Base-by-base conservation (phyloP, 2,888 invertebrate species). In the Frankliniella fusca region DNA sequence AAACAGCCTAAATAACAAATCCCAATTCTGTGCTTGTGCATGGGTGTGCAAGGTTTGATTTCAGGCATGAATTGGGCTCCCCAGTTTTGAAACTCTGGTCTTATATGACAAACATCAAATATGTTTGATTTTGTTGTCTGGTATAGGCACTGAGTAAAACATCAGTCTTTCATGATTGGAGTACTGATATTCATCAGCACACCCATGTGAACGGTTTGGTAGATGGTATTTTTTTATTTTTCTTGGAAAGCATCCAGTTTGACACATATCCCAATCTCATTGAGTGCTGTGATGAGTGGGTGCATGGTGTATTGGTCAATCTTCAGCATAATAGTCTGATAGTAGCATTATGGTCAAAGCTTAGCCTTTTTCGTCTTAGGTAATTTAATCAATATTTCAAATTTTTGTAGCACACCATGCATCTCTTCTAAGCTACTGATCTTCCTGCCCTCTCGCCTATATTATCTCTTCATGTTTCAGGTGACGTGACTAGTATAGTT, bases 401-500 rank as follows among this genome's bases (percentile, higher is more conserved):
- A 76, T 76, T 76, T 27, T 76, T 76, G 70, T 76, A 76, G 70
- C 61, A 76, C 70, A 76, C 70, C 70, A 23, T 76, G 70, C 27
- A 27, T 27, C 70, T 76, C 23, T 23, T 23, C 27, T 12, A 76
- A 38, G 20, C 70, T 27, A 76, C 70, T 76, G 27, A 27, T 23
- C 70, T 76, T 76, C 70, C 70, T 76, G 70, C 70, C 70, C 70
- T 76, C 70, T 76, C 70, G 27, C 70, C 27, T 76, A 27, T 76
- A 76, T 76, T 76, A 76, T 76, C 27, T 76, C 70, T 76, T 76
- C 70, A 76, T 76, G 27, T 76, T 76, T 76, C 70, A 76, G 70
- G 70, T 76, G 70, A 76, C 27, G 70, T 76, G 70, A 76, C 27
- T 76, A 76, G 70, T 76, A 76, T 76, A 76, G 70, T 23, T 76